Conservation (phyloP, 1,140 invertebrate genomes). For the Drosophila azteca region DNA sequence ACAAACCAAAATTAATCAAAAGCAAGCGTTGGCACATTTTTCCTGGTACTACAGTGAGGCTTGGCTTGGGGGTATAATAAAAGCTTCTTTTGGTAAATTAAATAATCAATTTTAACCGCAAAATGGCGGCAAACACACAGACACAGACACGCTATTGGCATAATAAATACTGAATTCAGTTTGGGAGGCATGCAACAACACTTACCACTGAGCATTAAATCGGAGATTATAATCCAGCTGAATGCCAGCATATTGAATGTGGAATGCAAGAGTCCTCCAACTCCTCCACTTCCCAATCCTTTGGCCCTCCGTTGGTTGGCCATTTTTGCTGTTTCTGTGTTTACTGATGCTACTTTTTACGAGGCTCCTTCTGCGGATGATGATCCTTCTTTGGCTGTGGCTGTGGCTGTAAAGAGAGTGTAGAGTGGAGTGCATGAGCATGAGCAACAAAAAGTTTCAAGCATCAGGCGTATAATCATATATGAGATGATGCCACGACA, state of each 20-base stretch:
- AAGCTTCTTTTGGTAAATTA: constrained; percentile 70
- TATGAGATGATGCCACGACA: constrained; percentile 47
- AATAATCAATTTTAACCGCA: constrained; percentile 78
- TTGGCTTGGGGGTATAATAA: constrained; percentile 51
- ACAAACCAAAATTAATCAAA: constrained; percentile 76
- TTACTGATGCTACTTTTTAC: constrained; percentile 4
- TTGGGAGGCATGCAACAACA: constrained; percentile 46
- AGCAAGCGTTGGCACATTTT: constrained; percentile 20
- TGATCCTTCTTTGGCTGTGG: too few species aligned
- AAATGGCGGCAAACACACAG: too few species aligned
- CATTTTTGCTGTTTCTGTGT: constrained; percentile 48
- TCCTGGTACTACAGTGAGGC: constrained; percentile 50
- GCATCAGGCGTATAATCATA: constrained; percentile 63
- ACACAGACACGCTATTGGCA: constrained; percentile 56
- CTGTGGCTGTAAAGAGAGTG: constrained; percentile 52
- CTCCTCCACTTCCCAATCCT: constrained; percentile 19
- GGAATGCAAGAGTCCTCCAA: constrained; percentile 34
- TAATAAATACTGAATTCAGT: constrained; percentile 66
- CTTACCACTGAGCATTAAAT: constrained; percentile 83
- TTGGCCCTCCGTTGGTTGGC: constrained; percentile 25
- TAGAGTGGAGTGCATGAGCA: constrained; percentile 27
- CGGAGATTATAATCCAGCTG: constrained; percentile 81
- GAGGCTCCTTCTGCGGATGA: too few species aligned
- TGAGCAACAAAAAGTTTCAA: constrained; percentile 44
- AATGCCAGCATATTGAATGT: constrained; percentile 76